Evolutionary conservation across 2,888 invertebrate species (phyloP).

Genomic region (Candidula unifasciata): DNA sequence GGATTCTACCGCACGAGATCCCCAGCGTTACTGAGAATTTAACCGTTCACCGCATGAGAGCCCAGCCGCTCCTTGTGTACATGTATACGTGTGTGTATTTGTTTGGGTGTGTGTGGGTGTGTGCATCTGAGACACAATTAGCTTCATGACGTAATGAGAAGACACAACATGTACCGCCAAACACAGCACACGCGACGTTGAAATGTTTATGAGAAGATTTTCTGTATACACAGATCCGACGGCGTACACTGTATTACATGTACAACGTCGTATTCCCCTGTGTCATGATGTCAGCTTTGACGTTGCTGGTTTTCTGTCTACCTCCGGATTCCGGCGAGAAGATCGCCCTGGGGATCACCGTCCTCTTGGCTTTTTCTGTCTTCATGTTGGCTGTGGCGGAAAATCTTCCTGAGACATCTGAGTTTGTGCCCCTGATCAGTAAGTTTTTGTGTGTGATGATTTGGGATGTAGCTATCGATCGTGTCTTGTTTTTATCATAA

Average conservation of each 20-base stretch:
- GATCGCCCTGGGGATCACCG: conserved; percentile 81
- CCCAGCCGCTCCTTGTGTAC: too few relatives aligned
- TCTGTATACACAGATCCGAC: conserved; percentile 73
- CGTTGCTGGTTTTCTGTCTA: conserved; percentile 81
- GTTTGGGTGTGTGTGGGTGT: too few relatives aligned
- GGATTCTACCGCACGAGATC: too few relatives aligned
- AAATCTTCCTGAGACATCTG: conserved; percentile 81
- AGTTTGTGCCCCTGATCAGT: conserved; percentile 81
- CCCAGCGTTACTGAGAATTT: too few relatives aligned
- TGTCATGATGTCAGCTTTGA: conserved; percentile 83
- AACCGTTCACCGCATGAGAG: too few relatives aligned
- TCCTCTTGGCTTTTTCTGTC: conserved; percentile 81
- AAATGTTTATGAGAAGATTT: too few relatives aligned
- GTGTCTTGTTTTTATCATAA: too few relatives aligned
- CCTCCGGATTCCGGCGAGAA: conserved; percentile 81
- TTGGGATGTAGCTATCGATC: background rate
- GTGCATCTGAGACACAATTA: too few relatives aligned
- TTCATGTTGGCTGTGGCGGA: conserved; percentile 82
- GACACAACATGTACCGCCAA: too few relatives aligned
- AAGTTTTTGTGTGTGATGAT: conserved; percentile 58
- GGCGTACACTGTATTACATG: conserved; percentile 80
- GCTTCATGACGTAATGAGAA: too few relatives aligned
- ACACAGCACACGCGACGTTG: too few relatives aligned
- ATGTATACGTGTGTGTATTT: too few relatives aligned
- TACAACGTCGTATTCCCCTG: conserved; percentile 82